Evolutionary conservation across 2,888 invertebrate genomes (phyloP).

Genomic region (Masnerella sp.): DNA sequence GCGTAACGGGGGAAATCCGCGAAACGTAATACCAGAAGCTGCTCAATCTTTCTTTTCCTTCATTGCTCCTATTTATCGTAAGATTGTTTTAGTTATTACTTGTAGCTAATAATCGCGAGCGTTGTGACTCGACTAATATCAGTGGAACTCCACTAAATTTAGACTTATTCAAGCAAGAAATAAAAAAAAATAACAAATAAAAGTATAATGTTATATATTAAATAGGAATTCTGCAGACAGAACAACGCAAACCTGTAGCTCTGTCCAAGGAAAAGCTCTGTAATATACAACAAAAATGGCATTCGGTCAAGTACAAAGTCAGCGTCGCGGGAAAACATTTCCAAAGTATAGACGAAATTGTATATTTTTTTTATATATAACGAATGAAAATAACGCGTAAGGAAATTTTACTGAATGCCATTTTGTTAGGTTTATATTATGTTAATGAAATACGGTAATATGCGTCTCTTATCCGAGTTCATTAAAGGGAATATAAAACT

Average conservation of each 20-base stretch:
- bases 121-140: conserved; percentile 63
- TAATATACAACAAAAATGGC: conserved; percentile 76
- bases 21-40: too few species aligned
- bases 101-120: conserved; percentile 55
- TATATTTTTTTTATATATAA: conserved; percentile 77
- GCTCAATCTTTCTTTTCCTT: too few species aligned
- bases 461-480: conserved; percentile 67
- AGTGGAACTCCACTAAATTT: conserved; percentile 66
- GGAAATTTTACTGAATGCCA: conserved; percentile 76
- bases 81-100: too few species aligned
- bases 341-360: conserved; percentile 76
- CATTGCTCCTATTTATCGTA: too few species aligned
- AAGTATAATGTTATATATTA: conserved; percentile 74
- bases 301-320: conserved; percentile 77
- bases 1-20: conserved; percentile 12
- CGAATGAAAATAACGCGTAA: conserved; percentile 74
- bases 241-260: conserved; percentile 66
- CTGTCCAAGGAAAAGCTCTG: conserved; percentile 66
- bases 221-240: conserved; percentile 71
- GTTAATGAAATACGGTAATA: conserved; percentile 62
- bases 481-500: conserved; percentile 34
- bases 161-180: conserved; percentile 63
- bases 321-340: conserved; percentile 73
- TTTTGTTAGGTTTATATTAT: conserved; percentile 73
- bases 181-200: conserved; percentile 37